Percentiles rank a stretch among this genome's conserved stretches.
Evolutionary conservation across 2,113 vertebrate genomes (phyloP).

Genomic region (Ranitomeya imitator): DNA sequence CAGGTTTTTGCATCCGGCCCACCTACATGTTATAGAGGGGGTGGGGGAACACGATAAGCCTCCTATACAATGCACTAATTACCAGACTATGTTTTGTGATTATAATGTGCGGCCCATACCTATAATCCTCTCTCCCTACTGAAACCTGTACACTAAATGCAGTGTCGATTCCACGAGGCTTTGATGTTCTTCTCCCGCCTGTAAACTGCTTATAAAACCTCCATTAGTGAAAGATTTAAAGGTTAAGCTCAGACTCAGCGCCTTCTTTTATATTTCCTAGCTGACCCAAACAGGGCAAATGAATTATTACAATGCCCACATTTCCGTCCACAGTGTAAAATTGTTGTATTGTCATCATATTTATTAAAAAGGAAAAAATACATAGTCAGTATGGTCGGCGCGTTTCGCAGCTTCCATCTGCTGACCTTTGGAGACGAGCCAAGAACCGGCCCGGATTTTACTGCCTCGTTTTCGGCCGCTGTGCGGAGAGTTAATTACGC

Average conservation of each 20-base stretch:
- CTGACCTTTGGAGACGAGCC: constrained; percentile 18
- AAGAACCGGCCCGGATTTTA: constrained; percentile 7
- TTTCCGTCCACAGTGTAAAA: background rate
- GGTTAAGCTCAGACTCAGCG: constrained; percentile 1
- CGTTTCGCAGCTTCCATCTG: constrained; percentile 22
- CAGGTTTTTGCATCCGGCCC: too few relatives aligned
- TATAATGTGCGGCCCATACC: background rate
- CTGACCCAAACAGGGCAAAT: background rate
- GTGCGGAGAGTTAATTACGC: constrained; percentile 9
- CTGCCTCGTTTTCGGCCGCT: background rate
- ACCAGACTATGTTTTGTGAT: background rate
- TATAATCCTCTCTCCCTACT: background rate
- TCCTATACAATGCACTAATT: background rate
- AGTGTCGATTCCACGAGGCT: background rate
- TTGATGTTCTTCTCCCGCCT: background rate
- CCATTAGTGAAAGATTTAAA: constrained; percentile 21
- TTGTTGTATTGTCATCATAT: background rate
- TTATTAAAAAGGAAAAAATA: background rate
- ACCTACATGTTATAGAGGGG: too few relatives aligned
- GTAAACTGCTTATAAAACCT: background rate
- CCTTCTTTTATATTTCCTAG: background rate
- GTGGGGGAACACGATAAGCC: background rate
- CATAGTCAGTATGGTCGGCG: background rate
- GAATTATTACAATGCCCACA: background rate
- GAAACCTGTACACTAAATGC: background rate